Evolutionary conservation across 1,140 invertebrate species (phyloP).

Genomic region (Drosophila cardini): DNA sequence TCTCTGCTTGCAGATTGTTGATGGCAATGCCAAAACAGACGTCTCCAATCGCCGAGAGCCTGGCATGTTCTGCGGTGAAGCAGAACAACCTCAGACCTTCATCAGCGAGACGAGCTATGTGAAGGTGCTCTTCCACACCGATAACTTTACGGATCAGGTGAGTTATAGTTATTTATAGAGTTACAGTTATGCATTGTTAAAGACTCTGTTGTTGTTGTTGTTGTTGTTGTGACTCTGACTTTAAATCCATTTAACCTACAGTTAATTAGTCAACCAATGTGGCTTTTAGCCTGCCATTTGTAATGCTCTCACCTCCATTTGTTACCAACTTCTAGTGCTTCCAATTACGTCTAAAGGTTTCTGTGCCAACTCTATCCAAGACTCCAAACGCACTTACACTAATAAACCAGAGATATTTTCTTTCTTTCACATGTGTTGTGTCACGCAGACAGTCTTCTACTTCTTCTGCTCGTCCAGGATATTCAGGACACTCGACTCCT

Average conservation of each 20-base stretch:
- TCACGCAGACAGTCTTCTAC: conserved; percentile 28
- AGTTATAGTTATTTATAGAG: conserved; percentile 82
- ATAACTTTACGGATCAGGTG: conserved; percentile 96
- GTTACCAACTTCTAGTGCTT: conserved; percentile 52
- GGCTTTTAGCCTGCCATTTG: conserved; percentile 3
- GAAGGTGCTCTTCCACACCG: conserved; percentile 94
- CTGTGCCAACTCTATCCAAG: conserved; percentile 2
- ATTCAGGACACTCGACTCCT: conserved; percentile 13
- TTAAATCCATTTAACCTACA: neutral
- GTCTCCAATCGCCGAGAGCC: conserved; percentile 93
- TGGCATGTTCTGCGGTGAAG: conserved; percentile 96
- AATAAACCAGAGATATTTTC: conserved; percentile 38
- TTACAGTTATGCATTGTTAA: neutral
- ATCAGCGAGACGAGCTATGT: conserved; percentile 97
- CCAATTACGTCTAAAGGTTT: conserved; percentile 63
- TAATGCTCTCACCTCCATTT: conserved; percentile 15
- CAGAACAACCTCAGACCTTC: conserved; percentile 96
- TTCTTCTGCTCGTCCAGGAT: conserved; percentile 14
- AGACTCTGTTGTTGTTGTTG: neutral
- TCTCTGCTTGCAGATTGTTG: conserved; percentile 88
- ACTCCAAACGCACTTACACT: conserved; percentile 56
- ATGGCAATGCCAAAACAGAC: conserved; percentile 93
- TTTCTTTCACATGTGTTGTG: conserved; percentile 36
- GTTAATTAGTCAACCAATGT: neutral
- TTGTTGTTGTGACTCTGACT: neutral